Conservation (phyloP, 1,140 invertebrate genomes). For the Drosophila ananassae region DNA sequence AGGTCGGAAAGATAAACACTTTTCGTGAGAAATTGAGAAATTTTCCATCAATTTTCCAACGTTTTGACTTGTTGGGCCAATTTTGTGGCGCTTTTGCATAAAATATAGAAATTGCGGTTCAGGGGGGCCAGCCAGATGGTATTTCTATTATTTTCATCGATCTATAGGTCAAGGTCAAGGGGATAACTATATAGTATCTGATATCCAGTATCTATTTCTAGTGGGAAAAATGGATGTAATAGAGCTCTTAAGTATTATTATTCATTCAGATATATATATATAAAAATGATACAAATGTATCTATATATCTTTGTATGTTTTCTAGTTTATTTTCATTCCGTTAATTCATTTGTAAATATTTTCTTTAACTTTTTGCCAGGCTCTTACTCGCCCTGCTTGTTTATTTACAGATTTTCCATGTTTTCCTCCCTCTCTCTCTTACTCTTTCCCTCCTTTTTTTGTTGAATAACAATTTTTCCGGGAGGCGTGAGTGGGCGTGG, state of each 20-base stretch:
- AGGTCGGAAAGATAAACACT: constrained; percentile 31
- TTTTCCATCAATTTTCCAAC: constrained; percentile 30
- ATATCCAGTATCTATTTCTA: background rate
- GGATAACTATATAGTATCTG: too few species aligned
- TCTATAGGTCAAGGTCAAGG: constrained; percentile 38
- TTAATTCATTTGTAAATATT: constrained; percentile 81
- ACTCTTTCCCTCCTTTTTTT: background rate
- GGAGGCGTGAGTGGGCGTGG: constrained; percentile 8
- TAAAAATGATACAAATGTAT: background rate
- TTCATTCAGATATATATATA: constrained; percentile 18
- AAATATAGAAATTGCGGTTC: constrained; percentile 18
- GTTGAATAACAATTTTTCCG: constrained; percentile 5
- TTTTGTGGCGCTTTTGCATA: constrained; percentile 6
- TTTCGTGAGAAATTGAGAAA: constrained; percentile 17
- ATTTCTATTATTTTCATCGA: constrained; percentile 11
- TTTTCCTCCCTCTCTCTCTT: background rate
- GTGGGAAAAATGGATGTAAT: background rate
- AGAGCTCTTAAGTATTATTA: constrained; percentile 20
- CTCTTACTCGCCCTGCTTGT: constrained; percentile 38
- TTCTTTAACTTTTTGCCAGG: constrained; percentile 67
- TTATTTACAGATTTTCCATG: constrained; percentile 69
- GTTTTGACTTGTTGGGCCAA: constrained; percentile 20
- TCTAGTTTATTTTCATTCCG: constrained; percentile 77
- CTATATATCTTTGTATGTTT: constrained; percentile 44
- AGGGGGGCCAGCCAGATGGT: constrained; percentile 19